Conservation (phyloP, 2,888 invertebrate genomes). For the Tinea semifulvella region DNA sequence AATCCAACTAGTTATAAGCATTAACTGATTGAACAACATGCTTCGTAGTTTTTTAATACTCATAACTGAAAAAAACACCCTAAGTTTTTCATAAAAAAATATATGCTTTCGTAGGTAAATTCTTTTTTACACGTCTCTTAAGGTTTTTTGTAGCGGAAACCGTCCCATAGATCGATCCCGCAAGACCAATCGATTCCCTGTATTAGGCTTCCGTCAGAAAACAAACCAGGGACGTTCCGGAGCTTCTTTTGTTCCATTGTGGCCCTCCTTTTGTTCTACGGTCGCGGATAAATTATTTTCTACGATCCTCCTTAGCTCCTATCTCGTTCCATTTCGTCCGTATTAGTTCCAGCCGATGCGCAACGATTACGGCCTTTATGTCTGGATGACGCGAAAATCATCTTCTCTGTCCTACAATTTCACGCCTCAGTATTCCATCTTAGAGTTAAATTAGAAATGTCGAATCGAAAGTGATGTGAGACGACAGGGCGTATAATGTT, state of each 20-base stretch:
- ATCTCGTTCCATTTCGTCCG: slow-evolving; percentile 63
- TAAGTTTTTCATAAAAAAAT: too few species aligned
- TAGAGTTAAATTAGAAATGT: slow-evolving; percentile 44
- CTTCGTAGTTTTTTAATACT: too few species aligned
- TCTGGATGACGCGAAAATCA: slow-evolving; percentile 63
- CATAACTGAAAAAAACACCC: too few species aligned
- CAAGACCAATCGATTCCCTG: slow-evolving; percentile 56
- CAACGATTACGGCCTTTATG: slow-evolving; percentile 64
- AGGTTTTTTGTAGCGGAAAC: slow-evolving; percentile 37
- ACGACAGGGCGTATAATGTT: slow-evolving; percentile 3
- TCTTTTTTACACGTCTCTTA: neutral
- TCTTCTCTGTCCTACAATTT: slow-evolving; percentile 55
- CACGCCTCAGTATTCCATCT: slow-evolving; percentile 51
- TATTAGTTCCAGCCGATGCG: slow-evolving; percentile 64
- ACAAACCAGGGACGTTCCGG: slow-evolving; percentile 49
- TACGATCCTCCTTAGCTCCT: slow-evolving; percentile 57
- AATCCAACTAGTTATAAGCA: too few species aligned
- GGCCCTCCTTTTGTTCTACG: slow-evolving; percentile 56
- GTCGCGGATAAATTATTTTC: slow-evolving; percentile 63
- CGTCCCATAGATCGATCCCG: slow-evolving; percentile 31
- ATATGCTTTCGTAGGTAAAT: too few species aligned
- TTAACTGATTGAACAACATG: too few species aligned
- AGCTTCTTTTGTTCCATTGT: slow-evolving; percentile 59
- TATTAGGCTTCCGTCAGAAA: slow-evolving; percentile 57
- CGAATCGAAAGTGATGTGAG: slow-evolving; percentile 25